A percentile compares a stretch with the other conserved stretches of the same genome.
phyloP scores from a whole-genome alignment of 2,113 vertebrate species.

The Nanorana parkeri region DNA sequence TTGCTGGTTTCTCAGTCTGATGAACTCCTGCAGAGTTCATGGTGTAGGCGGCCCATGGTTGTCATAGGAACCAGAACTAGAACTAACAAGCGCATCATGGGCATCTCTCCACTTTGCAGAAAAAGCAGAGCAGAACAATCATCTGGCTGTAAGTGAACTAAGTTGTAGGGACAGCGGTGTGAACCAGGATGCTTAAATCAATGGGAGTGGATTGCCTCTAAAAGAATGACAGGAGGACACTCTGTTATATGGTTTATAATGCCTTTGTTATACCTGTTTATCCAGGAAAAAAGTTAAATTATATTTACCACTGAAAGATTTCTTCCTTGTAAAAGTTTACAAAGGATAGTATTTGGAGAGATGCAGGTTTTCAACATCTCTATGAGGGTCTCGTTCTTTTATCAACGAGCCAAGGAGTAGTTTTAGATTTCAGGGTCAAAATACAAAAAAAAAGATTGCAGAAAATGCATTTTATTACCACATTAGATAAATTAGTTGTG shows the following conservation, averaged over 20 bases:
- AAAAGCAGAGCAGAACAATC: constrained; percentile 18
- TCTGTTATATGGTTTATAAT: neutral
- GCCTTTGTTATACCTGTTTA: too few species aligned
- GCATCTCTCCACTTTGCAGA: neutral
- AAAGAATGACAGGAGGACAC: neutral
- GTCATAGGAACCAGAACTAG: neutral
- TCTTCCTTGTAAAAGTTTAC: too few species aligned
- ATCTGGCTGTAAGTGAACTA: constrained; percentile 22
- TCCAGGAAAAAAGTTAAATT: too few species aligned
- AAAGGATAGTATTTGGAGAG: too few species aligned
- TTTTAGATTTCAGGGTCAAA: too few species aligned
- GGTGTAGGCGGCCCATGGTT: constrained; percentile 7
- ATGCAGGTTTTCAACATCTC: too few species aligned
- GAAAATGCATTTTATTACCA: too few species aligned
- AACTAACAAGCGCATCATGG: neutral
- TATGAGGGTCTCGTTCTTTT: too few species aligned
- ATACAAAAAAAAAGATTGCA: too few species aligned
- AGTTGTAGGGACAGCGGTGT: constrained; percentile 34
- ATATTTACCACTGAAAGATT: too few species aligned
- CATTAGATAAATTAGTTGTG: too few species aligned
- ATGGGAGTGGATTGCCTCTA: neutral
- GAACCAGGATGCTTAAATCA: neutral
- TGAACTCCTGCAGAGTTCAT: neutral
- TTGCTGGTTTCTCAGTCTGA: neutral
- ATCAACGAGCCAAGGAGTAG: too few species aligned